A percentile compares a stretch with the other conserved stretches of the same genome.
Evolutionary conservation across 2,113 vertebrate species (phyloP).

Genomic region (Melanerpes aurifrons): DNA sequence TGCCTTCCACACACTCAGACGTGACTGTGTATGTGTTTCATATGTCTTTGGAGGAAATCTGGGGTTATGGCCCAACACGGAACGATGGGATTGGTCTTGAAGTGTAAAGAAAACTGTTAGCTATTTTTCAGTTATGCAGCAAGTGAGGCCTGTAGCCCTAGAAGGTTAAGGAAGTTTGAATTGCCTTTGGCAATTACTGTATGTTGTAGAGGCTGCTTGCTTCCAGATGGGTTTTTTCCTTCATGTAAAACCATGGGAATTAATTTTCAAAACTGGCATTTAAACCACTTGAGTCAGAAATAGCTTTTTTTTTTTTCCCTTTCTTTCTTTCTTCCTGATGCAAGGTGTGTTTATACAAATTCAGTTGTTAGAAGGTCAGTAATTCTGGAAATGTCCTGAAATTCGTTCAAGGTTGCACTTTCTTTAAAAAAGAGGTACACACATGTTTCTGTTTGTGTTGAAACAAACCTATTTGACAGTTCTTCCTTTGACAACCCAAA

Average conservation of each 20-base stretch:
- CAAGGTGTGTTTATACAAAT: not conserved
- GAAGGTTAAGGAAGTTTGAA: slow-evolving; percentile 40
- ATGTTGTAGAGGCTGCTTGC: slow-evolving; percentile 3
- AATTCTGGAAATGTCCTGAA: not conserved
- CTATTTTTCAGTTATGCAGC: slow-evolving; percentile 28
- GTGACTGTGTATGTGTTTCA: slow-evolving; percentile 46
- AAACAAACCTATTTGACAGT: not conserved
- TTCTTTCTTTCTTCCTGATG: not conserved
- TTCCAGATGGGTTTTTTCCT: slow-evolving; percentile 38
- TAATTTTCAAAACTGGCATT: slow-evolving; percentile 3
- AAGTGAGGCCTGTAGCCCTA: slow-evolving; percentile 18
- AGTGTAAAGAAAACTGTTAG: slow-evolving; percentile 9
- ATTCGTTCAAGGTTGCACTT: not conserved
- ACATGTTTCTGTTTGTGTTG: not conserved
- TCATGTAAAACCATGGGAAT: not conserved
- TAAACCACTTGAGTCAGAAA: not conserved
- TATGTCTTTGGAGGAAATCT: slow-evolving; percentile 29
- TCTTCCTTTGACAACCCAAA: not conserved
- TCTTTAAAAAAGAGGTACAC: too few species aligned
- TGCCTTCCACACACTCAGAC: not conserved
- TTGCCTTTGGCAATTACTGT: slow-evolving; percentile 20
- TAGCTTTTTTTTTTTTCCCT: not conserved
- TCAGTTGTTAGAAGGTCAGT: not conserved
- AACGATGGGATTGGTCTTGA: slow-evolving; percentile 38
- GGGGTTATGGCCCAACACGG: slow-evolving; percentile 18